Evolutionary conservation across 2,797 vertebrate genomes (phyloP), one percentile per base, ranked within the genome.

Genomic region (Esox masquinongy): DNA sequence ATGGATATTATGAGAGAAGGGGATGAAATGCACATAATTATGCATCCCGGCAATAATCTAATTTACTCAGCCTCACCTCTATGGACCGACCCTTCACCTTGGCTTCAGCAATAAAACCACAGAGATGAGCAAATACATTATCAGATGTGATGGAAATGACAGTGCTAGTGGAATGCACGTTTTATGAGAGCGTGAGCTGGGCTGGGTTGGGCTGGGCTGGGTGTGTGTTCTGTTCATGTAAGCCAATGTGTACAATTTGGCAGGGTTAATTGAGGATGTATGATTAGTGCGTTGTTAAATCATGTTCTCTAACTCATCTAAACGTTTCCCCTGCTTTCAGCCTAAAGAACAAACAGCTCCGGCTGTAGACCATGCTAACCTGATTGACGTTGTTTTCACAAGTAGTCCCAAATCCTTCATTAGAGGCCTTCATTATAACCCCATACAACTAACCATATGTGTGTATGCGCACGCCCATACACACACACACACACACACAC

Each of bases 311-410:
- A 68, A 64, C 4, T 15, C 26, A 64, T 64, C 26, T 6, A 64
- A 12, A 39, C 4, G 36, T 39, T 82, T 43, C 77, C 68, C 69
- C 76, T 74, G 74, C 75, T 83, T 53, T 53, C 8, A 53, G 8
- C 16, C 50, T 84, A 71, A 93, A 95, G 93, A 94, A 95, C 91
- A 88, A 51, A 83, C 92, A 88, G 91, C 93, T 95, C 94, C 94
- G 94, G 92, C 91, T 92, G 91, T 90, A 94, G 92, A 90, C 90
- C 88, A 89, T 83, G 85, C 91, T 94, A 94, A 95, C 94, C 94
- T 94, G 93, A 95, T 95, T 94, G 93, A 93, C 90, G 92, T 93
- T 94, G 94, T 95, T 95, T 95, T 95, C 93, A 94, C 88, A 91
- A 91, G 89, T 89, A 90, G 90, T 93, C 92, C 85, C 89, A 88